These are phyloP conservation scores for Rhincodon typus DNA, from an alignment of 2,797 vertebrate species.

Conservation along the genomic window DNA sequence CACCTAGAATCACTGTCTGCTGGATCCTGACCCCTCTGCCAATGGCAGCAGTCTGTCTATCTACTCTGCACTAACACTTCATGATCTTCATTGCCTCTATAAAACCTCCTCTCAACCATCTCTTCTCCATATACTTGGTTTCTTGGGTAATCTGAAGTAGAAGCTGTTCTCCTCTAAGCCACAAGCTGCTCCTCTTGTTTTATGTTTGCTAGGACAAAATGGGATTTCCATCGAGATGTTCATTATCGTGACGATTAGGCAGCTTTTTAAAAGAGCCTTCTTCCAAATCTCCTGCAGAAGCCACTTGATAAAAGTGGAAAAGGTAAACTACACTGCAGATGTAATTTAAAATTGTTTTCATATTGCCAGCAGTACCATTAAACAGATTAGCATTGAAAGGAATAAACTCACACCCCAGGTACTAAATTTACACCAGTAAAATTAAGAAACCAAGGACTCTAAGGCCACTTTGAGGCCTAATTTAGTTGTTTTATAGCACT, in stretches of 20 bases:
- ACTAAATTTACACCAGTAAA: neutral
- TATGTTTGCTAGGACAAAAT: neutral
- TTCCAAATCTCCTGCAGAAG: neutral
- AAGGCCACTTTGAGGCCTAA: neutral
- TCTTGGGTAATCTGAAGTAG: neutral
- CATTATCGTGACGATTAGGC: neutral
- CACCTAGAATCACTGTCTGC: too few species aligned
- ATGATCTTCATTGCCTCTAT: too few species aligned
- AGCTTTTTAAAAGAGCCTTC: neutral
- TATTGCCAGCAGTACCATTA: neutral
- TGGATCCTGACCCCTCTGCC: too few species aligned
- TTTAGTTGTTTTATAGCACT: neutral
- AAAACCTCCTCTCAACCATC: too few species aligned
- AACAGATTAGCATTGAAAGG: neutral
- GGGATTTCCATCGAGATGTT: neutral
- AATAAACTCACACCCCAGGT: neutral
- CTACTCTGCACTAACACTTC: too few species aligned
- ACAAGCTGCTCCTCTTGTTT: neutral
- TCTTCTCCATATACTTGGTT: neutral
- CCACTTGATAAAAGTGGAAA: neutral
- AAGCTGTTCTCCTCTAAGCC: neutral
- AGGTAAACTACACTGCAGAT: neutral
- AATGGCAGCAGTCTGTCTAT: too few species aligned
- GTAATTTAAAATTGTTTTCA: neutral
- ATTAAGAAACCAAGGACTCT: neutral